phyloP scores from a whole-genome alignment of 2,888 invertebrate genomes.

The Tinea semifulvella region DNA sequence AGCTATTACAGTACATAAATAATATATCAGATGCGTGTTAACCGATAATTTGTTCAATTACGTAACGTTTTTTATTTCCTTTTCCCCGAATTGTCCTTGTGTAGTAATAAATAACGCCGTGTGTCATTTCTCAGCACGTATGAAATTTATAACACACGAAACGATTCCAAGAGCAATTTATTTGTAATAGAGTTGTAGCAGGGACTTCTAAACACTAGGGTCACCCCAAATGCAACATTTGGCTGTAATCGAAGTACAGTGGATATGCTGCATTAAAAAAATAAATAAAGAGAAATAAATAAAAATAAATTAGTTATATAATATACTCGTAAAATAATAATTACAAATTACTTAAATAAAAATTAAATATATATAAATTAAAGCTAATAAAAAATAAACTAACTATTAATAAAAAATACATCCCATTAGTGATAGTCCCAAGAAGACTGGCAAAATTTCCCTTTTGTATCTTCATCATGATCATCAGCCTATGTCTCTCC shows the following conservation, averaged over 20 bases:
- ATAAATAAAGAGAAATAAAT: too few species aligned
- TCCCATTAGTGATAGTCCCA: too few species aligned
- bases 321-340: too few species aligned
- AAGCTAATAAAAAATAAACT: too few species aligned
- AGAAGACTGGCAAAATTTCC: too few species aligned
- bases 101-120: conserved; percentile 64
- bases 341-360: too few species aligned
- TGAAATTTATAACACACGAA: conserved; percentile 63
- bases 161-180: conserved; percentile 61
- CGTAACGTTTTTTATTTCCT: conserved; percentile 59
- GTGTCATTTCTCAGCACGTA: conserved; percentile 68
- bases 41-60: conserved; percentile 42
- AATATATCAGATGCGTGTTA: conserved; percentile 7
- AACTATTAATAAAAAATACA: too few species aligned
- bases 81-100: conserved; percentile 44
- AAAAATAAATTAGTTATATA: too few species aligned
- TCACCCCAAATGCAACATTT: conserved; percentile 25
- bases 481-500: too few species aligned
- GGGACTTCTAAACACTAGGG: conserved; percentile 14
- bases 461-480: too few species aligned
- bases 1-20: conserved; percentile 9
- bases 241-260: conserved; percentile 1
- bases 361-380: too few species aligned
- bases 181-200: conserved; percentile 49
- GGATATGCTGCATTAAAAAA: too few species aligned